Evolutionary conservation across 2,888 invertebrate species (phyloP).

Genomic region (Epiblema foenella): DNA sequence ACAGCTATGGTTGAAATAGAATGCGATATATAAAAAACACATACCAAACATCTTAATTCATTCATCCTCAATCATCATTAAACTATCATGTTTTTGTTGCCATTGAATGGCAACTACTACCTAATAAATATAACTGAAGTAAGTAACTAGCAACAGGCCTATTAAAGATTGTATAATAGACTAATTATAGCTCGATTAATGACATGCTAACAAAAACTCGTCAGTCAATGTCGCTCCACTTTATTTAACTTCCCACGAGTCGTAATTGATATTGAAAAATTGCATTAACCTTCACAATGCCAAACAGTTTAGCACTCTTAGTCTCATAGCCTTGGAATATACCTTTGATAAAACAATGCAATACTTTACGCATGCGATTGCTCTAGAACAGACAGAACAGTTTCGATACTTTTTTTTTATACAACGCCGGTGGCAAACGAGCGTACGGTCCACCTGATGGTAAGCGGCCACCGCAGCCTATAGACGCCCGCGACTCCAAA

Average conservation of each 20-base stretch:
- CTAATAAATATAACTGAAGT: neutral
- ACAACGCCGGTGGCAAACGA: no score
- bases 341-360: neutral
- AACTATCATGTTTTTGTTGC: no score
- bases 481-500: no score
- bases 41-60: no score
- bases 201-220: conserved; percentile 4
- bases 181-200: neutral
- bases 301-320: conserved; percentile 9
- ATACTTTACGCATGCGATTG: neutral
- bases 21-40: no score
- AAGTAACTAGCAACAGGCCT: neutral
- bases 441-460: no score
- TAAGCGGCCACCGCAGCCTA: no score
- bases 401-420: no score
- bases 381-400: neutral
- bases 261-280: conserved; percentile 22
- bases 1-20: no score
- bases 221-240: conserved; percentile 9
- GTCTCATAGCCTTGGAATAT: conserved; percentile 9
- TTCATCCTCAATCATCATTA: no score
- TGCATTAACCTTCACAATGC: conserved; percentile 17
- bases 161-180: conserved; percentile 5
- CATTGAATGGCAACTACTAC: neutral
- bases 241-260: conserved; percentile 14